phyloP scores from a whole-genome alignment of 2,888 invertebrate genomes.

The Lamellibrachia columna region DNA sequence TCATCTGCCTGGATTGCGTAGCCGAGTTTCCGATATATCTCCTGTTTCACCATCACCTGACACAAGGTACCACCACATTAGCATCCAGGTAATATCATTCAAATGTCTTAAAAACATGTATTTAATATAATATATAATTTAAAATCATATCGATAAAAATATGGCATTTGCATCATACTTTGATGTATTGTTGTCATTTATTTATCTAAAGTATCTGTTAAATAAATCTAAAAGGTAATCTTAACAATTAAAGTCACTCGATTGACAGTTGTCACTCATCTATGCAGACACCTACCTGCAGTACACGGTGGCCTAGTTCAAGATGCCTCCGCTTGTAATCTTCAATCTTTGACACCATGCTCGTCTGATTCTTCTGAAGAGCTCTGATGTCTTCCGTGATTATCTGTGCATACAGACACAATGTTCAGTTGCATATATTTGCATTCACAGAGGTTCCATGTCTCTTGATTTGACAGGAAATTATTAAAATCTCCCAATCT shows the following conservation, averaged over 20 bases:
- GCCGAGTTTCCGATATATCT: constrained; percentile 87
- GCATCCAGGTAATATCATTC: neutral
- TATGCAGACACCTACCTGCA: constrained; percentile 76
- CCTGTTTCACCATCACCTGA: constrained; percentile 87
- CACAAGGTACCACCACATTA: constrained; percentile 7
- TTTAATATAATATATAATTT: neutral
- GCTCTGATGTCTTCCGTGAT: constrained; percentile 81
- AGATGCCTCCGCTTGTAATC: constrained; percentile 84
- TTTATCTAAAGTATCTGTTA: neutral
- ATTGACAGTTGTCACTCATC: neutral
- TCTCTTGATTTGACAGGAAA: no score
- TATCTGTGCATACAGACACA: constrained; percentile 50
- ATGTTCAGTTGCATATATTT: neutral
- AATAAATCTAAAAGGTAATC: neutral
- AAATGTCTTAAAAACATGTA: neutral
- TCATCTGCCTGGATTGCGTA: constrained; percentile 89
- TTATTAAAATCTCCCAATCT: no score
- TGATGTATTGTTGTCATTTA: neutral
- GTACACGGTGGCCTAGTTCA: constrained; percentile 83
- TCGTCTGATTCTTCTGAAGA: constrained; percentile 82
- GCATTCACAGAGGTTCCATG: no score
- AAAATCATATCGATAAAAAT: neutral
- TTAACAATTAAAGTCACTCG: neutral
- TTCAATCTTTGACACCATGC: constrained; percentile 81
- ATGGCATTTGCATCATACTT: neutral